Evolutionary conservation across 2,888 invertebrate genomes (phyloP).

Genomic region (Galeopsomyia nigrocyanea): DNA sequence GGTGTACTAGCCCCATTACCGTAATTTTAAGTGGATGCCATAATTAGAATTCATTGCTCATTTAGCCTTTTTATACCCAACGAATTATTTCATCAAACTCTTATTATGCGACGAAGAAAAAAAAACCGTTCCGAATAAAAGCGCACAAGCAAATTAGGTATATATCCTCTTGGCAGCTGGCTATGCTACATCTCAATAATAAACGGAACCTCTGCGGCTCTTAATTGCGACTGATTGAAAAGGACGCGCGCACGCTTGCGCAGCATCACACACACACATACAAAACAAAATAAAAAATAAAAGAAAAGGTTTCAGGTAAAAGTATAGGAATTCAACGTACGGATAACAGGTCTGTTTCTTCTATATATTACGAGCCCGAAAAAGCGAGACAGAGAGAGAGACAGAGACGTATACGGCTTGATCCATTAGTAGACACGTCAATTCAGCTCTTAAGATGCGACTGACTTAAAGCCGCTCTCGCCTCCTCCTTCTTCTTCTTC

Average conservation of each 20-base stretch:
- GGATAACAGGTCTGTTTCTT: constrained; percentile 19
- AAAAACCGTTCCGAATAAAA: too few relatives aligned
- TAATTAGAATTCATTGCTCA: constrained; percentile 35
- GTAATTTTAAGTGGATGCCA: constrained; percentile 25
- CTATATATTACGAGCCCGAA: constrained; percentile 27
- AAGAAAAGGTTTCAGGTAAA: background rate
- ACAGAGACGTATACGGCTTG: constrained; percentile 47
- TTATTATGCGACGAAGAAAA: too few relatives aligned
- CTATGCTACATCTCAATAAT: too few relatives aligned
- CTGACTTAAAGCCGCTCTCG: constrained; percentile 61
- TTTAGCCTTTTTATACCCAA: constrained; percentile 44
- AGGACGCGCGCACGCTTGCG: constrained; percentile 41
- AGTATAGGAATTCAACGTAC: constrained; percentile 24
- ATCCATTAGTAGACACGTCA: constrained; percentile 69
- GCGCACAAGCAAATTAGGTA: too few relatives aligned
- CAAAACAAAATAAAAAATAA: background rate
- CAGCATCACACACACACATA: constrained; percentile 12
- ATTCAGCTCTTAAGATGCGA: constrained; percentile 66
- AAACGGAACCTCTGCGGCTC: constrained; percentile 36
- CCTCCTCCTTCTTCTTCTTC: constrained; percentile 41
- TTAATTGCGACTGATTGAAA: constrained; percentile 54
- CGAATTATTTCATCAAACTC: too few relatives aligned
- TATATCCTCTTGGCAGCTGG: too few relatives aligned
- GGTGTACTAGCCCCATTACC: constrained; percentile 30
- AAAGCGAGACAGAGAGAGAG: constrained; percentile 34